Base-by-base conservation (phyloP, 2,888 invertebrate species). In the Sarcophaga variegata region DNA sequence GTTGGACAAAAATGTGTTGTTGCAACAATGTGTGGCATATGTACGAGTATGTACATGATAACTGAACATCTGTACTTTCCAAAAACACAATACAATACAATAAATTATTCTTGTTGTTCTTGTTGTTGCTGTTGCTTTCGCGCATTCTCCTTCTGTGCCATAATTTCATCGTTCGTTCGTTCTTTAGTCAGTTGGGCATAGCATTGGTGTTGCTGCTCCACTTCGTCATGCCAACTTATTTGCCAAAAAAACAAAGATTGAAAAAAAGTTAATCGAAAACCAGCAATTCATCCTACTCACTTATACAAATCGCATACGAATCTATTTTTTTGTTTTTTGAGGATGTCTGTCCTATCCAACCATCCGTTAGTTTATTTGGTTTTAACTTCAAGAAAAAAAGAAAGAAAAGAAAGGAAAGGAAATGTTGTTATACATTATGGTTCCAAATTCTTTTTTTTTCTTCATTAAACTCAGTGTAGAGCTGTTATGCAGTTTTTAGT, bases 331-430 rank as follows among this genome's bases (percentile, higher is more conserved):
- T 71, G 27, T 47, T 22, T 22, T 22, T 22, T 22, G 22, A 59
- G 71, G 47, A 25, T 49, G 67, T 47, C 14, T 59, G 64, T 37
- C 20, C 62, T 80, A 37, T 45, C 70, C 69, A 83, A 79, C 79
- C 76, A 76, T 83, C 79, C 83, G 83, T 86, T 86, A 77, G 86
- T 81, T 86, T 77, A 78, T 86, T 86, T 85, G 76, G 74, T n/a
- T 81, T 77, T 37, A 81, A 66, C 74, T 83, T 83, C 72, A 17
- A 8, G 17, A 54, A 54, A 49, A 54, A 82, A 49, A 14, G 14
- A n/a, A 67, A 22, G 3, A 17, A 11, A 66, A 10, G 6, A 14
- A 66, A 64, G 54, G 5, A 10, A 37, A 37, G 54, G 5, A 10
- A 37, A 37, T 37, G 37, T 37, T 37, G 37, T 0, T 54, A 17